phyloP scores from a whole-genome alignment of 2,888 invertebrate species.

The Drosophila neotestacea region DNA sequence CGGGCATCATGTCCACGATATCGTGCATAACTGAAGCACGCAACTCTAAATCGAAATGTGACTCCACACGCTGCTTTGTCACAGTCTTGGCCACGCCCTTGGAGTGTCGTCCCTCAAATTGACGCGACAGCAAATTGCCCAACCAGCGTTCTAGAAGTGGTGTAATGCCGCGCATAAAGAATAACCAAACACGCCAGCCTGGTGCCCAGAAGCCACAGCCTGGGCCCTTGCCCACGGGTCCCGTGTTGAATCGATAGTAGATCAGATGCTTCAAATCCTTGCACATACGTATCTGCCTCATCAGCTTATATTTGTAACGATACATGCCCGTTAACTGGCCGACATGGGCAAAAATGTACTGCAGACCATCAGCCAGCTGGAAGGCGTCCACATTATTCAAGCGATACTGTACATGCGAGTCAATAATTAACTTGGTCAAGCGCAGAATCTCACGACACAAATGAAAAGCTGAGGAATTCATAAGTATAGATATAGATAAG shows the following conservation, averaged over 20 bases:
- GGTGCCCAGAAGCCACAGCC: conserved; percentile 99
- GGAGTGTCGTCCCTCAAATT: conserved; percentile 99
- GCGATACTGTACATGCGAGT: conserved; percentile 99
- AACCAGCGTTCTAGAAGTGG: conserved; percentile 99
- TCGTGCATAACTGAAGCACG: conserved; percentile 98
- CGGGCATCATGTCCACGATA: conserved; percentile 99
- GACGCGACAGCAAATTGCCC: conserved; percentile 98
- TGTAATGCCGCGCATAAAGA: conserved; percentile 99
- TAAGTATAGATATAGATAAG: no score
- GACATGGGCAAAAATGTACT: conserved; percentile 99
- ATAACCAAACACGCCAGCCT: conserved; percentile 99
- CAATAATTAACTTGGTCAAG: conserved; percentile 99
- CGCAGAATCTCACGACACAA: conserved; percentile 99
- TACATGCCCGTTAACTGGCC: conserved; percentile 99
- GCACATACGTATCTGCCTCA: conserved; percentile 99
- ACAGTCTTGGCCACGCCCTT: conserved; percentile 99
- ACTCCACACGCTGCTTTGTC: conserved; percentile 99
- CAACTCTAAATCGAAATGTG: conserved; percentile 99
- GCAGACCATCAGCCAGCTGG: conserved; percentile 98
- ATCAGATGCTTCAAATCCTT: conserved; percentile 99
- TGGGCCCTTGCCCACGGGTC: conserved; percentile 99
- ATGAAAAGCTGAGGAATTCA: conserved; percentile 93
- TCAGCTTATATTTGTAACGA: conserved; percentile 98
- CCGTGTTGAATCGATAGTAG: conserved; percentile 99
- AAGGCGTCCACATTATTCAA: conserved; percentile 99